Conservation (phyloP, 2,888 invertebrate species). For the Napeogenes sylphis region DNA sequence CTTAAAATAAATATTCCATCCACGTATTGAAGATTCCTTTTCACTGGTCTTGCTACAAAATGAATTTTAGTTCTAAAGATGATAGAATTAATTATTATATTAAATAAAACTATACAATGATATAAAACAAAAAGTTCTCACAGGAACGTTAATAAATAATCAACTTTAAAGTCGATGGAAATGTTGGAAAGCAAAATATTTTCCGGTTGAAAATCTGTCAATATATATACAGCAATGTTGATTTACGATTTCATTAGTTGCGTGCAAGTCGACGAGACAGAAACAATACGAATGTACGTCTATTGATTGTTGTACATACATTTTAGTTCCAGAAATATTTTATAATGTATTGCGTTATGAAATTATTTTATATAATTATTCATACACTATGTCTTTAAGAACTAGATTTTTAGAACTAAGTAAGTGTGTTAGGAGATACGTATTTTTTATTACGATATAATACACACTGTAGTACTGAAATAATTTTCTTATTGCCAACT, state of each 20-base stretch:
- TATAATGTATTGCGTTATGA: not conserved
- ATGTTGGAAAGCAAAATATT: conserved; percentile 59
- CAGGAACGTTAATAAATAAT: conserved; percentile 49
- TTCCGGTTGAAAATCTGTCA: conserved; percentile 58
- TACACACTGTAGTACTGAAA: not conserved
- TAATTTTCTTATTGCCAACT: conserved; percentile 2
- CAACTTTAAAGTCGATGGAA: conserved; percentile 47
- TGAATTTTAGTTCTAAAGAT: too few relatives aligned
- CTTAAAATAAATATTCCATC: too few relatives aligned
- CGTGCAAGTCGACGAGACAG: conserved; percentile 48
- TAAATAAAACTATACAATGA: not conserved
- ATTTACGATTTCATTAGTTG: conserved; percentile 74
- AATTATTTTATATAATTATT: too few relatives aligned
- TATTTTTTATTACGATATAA: not conserved
- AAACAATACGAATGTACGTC: conserved; percentile 40
- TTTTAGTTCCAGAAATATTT: not conserved
- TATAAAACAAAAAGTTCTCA: not conserved
- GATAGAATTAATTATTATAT: too few relatives aligned
- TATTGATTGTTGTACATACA: conserved; percentile 13
- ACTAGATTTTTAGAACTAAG: too few relatives aligned
- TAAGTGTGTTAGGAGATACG: not conserved
- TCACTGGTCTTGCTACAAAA: too few relatives aligned
- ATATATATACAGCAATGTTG: conserved; percentile 58
- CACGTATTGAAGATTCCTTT: too few relatives aligned
- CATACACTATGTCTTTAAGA: too few relatives aligned